Evolutionary conservation across 2,888 invertebrate species (phyloP), one percentile per base, ranked within the genome.

Genomic region (Empis livida): DNA sequence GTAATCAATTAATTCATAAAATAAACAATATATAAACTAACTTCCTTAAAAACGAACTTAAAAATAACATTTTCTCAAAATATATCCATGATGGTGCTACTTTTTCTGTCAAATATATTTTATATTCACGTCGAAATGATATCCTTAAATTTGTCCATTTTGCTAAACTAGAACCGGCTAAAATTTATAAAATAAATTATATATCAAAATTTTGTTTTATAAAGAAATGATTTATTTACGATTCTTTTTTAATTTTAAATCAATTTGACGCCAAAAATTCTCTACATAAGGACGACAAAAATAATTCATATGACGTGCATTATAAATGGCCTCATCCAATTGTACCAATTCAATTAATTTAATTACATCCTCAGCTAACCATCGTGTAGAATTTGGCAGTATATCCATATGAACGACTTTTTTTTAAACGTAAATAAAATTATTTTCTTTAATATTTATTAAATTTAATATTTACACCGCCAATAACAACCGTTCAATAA

Each of bases 101-200:
- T 51, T 66, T 64, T 49, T 65, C 64, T 27, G 64, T 63, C 44
- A 64, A 53, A 47, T 61, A 64, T 44, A 61, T 64, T 5, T 63
- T 61, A 48, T 65, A 67, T 48, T 67, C 67, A n/a, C 67, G 58
- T 2, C 68, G 60, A 49, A 68, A 67, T 0, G 64, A 64, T 31
- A 66, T 65, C 10, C 68, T 57, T 17, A 67, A 49, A 52, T 65
- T 65, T 5, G 66, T 67, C 67, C 67, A 67, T 53, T 67, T 68
- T 2, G 65, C 62, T 20, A 68, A 53, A 49, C 65, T 65, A 9
- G 63, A 61, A 8, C 67, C 67, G 39, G 66, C 61, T 62, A 15
- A 8, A 48, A 46, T 43, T 35, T 23, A 37, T 14, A 37, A 20
- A 43, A 4, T 14, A 17, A 6, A 45, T 27, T 10, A 13, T 23